Percentiles rank a stretch among this genome's conserved stretches.
phyloP scores from a whole-genome alignment of 2,888 invertebrate genomes.

The Hedychridium roseum region DNA sequence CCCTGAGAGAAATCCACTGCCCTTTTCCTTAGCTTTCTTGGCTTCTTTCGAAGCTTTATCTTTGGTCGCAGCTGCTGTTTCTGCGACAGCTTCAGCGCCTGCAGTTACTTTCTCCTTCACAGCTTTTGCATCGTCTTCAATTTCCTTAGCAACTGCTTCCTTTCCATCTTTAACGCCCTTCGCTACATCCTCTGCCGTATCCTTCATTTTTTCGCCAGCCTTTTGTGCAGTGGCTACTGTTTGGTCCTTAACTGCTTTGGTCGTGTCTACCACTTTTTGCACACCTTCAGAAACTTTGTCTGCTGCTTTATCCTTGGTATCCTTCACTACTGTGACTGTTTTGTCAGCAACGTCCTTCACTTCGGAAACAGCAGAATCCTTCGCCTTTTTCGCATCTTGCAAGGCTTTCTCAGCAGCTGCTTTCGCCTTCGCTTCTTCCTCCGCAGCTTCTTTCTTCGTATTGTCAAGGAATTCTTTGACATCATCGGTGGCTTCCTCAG shows the following conservation, averaged over 20 bases:
- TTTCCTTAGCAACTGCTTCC: constrained; percentile 14
- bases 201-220: constrained; percentile 27
- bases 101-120: constrained; percentile 24
- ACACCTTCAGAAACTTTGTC: constrained; percentile 23
- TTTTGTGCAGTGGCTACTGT: constrained; percentile 24
- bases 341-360: constrained; percentile 19
- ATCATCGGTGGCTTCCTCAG: constrained; percentile 32
- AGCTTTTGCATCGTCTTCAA: constrained; percentile 6
- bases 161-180: constrained; percentile 38
- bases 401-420: constrained; percentile 2
- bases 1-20: constrained; percentile 35
- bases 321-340: background rate
- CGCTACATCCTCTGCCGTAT: constrained; percentile 2
- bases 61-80: constrained; percentile 12
- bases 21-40: constrained; percentile 31
- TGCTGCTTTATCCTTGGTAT: constrained; percentile 11
- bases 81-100: constrained; percentile 18
- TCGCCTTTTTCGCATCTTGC: constrained; percentile 15
- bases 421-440: constrained; percentile 21
- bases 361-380: constrained; percentile 18
- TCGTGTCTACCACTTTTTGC: constrained; percentile 54
- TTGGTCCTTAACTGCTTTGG: constrained; percentile 65
- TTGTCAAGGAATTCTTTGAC: constrained; percentile 40
- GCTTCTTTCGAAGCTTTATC: no score
- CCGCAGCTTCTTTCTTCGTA: constrained; percentile 34